Evolutionary conservation across 2,888 invertebrate species (phyloP), one percentile per base, ranked within the genome.

Genomic region (Crossocerus cetratus): DNA sequence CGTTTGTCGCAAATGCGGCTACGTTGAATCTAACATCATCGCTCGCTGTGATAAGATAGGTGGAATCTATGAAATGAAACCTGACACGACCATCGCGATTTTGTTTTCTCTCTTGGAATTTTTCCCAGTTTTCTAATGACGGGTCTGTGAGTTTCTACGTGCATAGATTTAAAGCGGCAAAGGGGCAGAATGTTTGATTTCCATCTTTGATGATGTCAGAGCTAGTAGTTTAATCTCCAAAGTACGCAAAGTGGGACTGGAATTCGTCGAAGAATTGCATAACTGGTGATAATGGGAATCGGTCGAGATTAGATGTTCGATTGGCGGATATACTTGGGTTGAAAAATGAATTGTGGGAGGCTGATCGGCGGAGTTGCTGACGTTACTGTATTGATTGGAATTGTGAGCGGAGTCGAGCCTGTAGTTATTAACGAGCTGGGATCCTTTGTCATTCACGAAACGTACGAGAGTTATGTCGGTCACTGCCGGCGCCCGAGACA

Each of bases 21-120:
- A 56, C 22, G 59, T 53, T 63, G 54, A 64, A 61, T 68, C 65
- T 69, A 81, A 55, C 65, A 45, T 56, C 49, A 78, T 32, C 8
- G 68, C 69, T 69, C 49, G 32, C 20, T 8, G n/a, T 54, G 80
- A 80, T 80, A 80, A 80, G 80, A 80, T 80, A 81, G 56, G 53
- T 20, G 49, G 43, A 56, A 56, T 72, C 32, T 32, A 32, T 32
- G 32, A 32, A 32, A 32, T 32, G 32, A 32, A 32, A 72, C 56
- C 67, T 58, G 53, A 22, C 70, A 69, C 53, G 21, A 43, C 49
- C 53, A 62, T 64, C 59, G 53, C 55, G 45, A 59, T 70, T 64
- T 65, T 45, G 49, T 16, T 58, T 49, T 8, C 66, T 43, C 21
- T 32, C 32, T 32, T 32, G 3, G 8, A 11, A 5, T 1, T 32